phyloP scores from a whole-genome alignment of 2,888 invertebrate genomes.

The Xylocampa areola region DNA sequence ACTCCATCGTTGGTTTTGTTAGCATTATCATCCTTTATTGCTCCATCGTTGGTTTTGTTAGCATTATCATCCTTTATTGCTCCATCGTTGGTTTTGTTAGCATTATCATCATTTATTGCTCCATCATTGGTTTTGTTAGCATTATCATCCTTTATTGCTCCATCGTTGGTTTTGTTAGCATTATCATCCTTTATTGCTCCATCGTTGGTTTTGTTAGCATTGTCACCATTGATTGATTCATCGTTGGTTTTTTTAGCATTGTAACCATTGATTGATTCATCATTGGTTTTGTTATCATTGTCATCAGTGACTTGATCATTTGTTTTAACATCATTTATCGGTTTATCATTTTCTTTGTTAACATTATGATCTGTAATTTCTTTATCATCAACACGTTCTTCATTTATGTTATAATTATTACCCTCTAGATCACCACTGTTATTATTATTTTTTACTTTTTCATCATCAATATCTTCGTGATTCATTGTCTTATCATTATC shows the following conservation, averaged over 20 bases:
- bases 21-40: slow-evolving; percentile 14
- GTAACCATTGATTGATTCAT: slow-evolving; percentile 13
- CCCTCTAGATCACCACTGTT: too few species aligned
- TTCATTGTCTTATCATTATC: slow-evolving; percentile 39
- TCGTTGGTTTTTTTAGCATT: neutral
- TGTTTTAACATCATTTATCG: slow-evolving; percentile 3
- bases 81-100: neutral
- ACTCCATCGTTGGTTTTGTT: slow-evolving; percentile 13
- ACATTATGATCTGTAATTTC: too few species aligned
- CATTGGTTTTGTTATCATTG: slow-evolving; percentile 1
- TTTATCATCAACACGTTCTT: too few species aligned
- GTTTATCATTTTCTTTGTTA: too few species aligned
- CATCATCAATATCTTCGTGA: slow-evolving; percentile 7
- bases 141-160: slow-evolving; percentile 9
- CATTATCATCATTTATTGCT: slow-evolving; percentile 1
- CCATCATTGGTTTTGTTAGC: slow-evolving; percentile 14
- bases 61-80: too few species aligned
- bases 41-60: too few species aligned
- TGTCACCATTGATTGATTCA: too few species aligned
- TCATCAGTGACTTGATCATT: slow-evolving; percentile 7
- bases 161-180: neutral
- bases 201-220: too few species aligned
- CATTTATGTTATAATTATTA: too few species aligned
- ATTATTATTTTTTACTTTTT: too few species aligned
- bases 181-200: slow-evolving; percentile 10